Percentiles rank a stretch among this genome's conserved stretches.
Conservation (phyloP, 2,113 vertebrate genomes). For the Chlorodrepanis virens region DNA sequence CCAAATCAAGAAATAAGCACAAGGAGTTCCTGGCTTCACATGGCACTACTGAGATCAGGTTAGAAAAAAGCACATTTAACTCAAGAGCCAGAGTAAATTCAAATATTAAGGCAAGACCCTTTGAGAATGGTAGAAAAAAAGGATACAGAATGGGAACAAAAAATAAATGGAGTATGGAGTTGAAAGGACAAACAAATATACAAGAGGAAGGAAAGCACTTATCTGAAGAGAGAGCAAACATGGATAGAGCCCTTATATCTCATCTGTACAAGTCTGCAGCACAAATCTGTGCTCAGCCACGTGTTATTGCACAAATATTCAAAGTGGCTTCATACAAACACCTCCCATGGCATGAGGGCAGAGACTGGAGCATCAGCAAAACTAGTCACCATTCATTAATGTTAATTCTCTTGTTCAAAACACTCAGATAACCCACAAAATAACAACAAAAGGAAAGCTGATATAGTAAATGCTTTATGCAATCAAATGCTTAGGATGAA, state of each 20-base stretch:
- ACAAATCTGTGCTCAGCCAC: neutral
- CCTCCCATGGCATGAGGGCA: fast-evolving
- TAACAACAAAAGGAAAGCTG: neutral
- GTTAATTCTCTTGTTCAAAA: neutral
- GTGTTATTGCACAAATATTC: neutral
- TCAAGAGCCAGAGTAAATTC: neutral
- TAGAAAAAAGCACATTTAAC: neutral
- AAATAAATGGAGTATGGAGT: neutral
- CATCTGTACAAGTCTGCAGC: neutral
- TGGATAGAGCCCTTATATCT: neutral
- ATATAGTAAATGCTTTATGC: neutral
- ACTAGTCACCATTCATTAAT: neutral
- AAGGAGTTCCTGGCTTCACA: neutral
- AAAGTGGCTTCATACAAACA: neutral
- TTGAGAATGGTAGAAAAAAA: neutral
- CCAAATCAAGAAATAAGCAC: neutral
- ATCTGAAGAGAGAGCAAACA: neutral
- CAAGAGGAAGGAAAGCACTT: neutral
- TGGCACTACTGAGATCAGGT: neutral
- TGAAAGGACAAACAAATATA: neutral
- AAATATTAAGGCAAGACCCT: neutral
- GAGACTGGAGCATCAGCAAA: neutral
- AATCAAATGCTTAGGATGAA: neutral
- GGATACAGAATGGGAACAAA: neutral
- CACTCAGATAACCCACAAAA: neutral